phyloP scores from a whole-genome alignment of 2,797 vertebrate genomes.

The Myotis findleyi region DNA sequence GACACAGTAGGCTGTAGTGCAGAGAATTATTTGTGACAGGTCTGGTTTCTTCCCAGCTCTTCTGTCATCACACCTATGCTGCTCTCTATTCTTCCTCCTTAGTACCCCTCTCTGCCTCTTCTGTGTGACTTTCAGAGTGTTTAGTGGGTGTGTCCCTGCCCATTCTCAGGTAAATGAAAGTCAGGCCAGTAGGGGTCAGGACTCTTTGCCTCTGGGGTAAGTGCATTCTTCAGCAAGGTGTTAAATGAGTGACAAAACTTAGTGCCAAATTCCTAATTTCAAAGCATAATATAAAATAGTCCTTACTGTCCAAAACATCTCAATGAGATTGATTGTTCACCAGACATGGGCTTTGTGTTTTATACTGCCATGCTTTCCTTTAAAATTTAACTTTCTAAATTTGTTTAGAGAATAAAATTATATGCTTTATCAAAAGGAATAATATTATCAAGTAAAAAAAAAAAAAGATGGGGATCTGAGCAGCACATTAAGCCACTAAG shows the following conservation, averaged over 20 bases:
- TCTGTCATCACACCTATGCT: neutral
- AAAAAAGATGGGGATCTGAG: neutral
- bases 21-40: neutral
- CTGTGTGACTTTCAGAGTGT: accelerated
- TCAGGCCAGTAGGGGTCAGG: neutral
- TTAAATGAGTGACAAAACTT: neutral
- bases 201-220: neutral
- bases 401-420: conserved; percentile 10
- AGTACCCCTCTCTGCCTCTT: neutral
- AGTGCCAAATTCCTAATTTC: neutral
- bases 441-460: neutral
- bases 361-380: neutral
- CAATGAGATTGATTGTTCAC: neutral
- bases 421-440: conserved; percentile 3
- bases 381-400: neutral
- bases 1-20: too few relatives aligned
- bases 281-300: conserved; percentile 2
- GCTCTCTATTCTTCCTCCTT: neutral
- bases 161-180: neutral
- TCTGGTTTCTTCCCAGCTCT: neutral
- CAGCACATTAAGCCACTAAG: neutral
- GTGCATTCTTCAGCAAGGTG: neutral
- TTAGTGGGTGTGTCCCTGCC: neutral
- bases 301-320: neutral
- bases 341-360: neutral